These are phyloP conservation scores for Pholis gunnellus DNA, from an alignment of 2,113 vertebrate genomes.

Conservation along the genomic window DNA sequence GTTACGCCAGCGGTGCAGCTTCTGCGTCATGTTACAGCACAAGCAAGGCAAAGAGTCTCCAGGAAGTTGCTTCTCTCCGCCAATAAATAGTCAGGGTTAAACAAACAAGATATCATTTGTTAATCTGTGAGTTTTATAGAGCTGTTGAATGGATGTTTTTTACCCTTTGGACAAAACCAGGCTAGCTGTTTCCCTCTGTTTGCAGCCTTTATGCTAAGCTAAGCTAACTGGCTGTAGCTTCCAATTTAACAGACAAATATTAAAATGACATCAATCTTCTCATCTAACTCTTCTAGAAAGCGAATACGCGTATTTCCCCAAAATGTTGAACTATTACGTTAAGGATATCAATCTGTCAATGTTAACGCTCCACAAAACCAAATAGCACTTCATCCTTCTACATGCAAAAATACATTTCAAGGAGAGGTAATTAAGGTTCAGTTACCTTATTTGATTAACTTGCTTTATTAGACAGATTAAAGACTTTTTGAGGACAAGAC, in stretches of 20 bases:
- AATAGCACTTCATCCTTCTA: neutral
- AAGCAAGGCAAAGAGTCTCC: constrained; percentile 1
- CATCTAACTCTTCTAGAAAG: neutral
- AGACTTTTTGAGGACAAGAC: neutral
- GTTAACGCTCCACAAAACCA: neutral
- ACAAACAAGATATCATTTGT: neutral
- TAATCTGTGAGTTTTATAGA: neutral
- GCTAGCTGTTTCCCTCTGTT: neutral
- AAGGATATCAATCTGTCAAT: neutral
- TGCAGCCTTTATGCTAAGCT: neutral
- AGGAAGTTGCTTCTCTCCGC: neutral
- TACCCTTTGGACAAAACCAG: neutral
- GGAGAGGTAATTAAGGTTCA: neutral
- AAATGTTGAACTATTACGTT: neutral
- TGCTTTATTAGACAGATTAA: neutral
- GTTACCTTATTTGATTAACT: neutral
- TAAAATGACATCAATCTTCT: neutral
- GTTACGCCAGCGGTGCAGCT: neutral
- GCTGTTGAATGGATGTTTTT: neutral
- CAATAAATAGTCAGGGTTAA: neutral
- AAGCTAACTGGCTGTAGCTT: neutral
- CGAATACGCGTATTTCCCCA: neutral
- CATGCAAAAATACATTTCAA: neutral
- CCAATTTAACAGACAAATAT: neutral
- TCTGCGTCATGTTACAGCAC: neutral